Base-by-base conservation (phyloP, 2,113 vertebrate species). In the Henicopernis longicauda region DNA sequence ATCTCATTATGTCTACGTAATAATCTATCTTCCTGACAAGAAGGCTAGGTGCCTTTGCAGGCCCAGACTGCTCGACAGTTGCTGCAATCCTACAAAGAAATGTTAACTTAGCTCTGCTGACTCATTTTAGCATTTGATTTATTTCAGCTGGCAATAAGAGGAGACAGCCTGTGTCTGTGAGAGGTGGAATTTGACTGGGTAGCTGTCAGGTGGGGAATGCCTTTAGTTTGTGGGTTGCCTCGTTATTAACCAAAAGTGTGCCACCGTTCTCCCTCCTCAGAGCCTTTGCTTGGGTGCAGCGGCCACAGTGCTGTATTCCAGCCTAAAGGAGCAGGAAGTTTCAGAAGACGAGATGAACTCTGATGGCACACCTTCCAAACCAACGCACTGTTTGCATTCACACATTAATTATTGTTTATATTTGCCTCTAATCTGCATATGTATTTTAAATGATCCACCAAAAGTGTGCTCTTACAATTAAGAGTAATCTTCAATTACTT, bases 401-500 rank as follows among this genome's bases (percentile, higher is more conserved):
- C n/a, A 34, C 29, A 21, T 63, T 82, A 87, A 95, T 90, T 85
- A 40, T 7, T 88, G 90, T 69, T 95, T 86, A 36, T 21, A 31
- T 90, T 95, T 96, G 47, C 36, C 80, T 86, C 49, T 85, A 57
- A 89, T 89, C 49, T 89, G 40, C 49, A 49, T 61, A 58, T 16
- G 34, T 72, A 62, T 84, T 80, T 86, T 79, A 67, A 84, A 93
- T 0, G 0, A 82, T 74, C 42, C 63, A 78, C 66, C 16, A 44
- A 92, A 77, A 90, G 54, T 3, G 2, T 32, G 32, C 71, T 90
- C 63, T 93, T 86, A 74, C 32, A 96, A 90, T 94, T 89, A 86
- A 86, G 55, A 89, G 71, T 55, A 89, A 93, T 95, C 86, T 90
- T 82, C 82, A 93, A 74, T 86, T 92, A 81, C 85, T 86, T 94